Conservation (phyloP, 1,140 invertebrate species). For the Magallana ariakensis region DNA sequence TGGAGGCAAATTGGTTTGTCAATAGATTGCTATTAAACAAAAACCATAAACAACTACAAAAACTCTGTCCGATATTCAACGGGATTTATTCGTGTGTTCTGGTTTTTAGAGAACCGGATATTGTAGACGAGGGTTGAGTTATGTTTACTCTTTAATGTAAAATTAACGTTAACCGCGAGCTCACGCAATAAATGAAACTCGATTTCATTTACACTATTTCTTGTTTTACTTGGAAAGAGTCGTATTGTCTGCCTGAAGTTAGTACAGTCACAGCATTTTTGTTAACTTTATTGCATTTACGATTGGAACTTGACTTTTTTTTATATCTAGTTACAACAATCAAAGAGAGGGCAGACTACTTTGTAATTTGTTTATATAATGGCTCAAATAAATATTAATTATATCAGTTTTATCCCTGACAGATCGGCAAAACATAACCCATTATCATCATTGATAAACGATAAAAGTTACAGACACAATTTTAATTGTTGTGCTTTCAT, state of each 20-base stretch:
- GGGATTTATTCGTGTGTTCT: neutral
- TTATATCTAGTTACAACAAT: neutral
- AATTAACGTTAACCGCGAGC: neutral
- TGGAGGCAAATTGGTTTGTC: constrained; percentile 18
- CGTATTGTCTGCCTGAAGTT: neutral
- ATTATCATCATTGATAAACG: neutral
- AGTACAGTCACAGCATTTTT: neutral
- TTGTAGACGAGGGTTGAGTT: constrained; percentile 12
- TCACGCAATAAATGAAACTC: neutral
- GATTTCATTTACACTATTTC: neutral
- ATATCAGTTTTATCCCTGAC: neutral
- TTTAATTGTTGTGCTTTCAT: too few species aligned
- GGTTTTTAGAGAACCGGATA: constrained; percentile 1
- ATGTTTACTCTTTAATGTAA: constrained; percentile 24
- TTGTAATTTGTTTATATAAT: neutral
- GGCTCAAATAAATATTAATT: neutral
- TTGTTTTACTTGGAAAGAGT: neutral
- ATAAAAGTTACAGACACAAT: too few species aligned
- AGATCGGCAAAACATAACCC: neutral
- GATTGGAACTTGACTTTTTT: neutral
- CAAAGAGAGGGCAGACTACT: neutral
- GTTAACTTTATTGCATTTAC: neutral
- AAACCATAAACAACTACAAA: constrained; percentile 6
- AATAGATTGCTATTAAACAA: constrained; percentile 8
- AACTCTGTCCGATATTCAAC: neutral